phyloP scores from a whole-genome alignment of 2,797 vertebrate species.

The Hozukius guyotensis region DNA sequence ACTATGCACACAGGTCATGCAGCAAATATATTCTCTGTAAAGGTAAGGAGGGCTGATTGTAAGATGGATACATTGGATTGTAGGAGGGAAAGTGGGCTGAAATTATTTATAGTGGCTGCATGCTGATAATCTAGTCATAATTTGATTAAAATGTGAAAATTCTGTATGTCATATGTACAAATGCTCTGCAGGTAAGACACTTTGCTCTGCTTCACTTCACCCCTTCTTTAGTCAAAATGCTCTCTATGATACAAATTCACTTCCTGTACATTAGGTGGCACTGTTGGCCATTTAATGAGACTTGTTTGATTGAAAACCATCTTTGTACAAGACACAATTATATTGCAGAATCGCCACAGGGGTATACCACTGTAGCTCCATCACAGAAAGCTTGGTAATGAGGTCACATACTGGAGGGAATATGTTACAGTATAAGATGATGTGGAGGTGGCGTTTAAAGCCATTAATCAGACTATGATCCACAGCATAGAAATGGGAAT shows the following conservation, averaged over 20 bases:
- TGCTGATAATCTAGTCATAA: neutral
- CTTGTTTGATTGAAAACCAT: neutral
- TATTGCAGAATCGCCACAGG: neutral
- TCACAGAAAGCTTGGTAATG: neutral
- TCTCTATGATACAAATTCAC: neutral
- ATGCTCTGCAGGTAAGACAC: neutral
- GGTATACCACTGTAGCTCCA: neutral
- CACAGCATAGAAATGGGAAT: neutral
- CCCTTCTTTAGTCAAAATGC: too few species aligned
- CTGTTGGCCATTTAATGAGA: slow-evolving; percentile 14
- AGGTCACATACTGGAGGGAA: neutral
- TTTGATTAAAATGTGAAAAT: neutral
- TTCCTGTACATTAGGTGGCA: slow-evolving; percentile 27
- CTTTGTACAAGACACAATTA: neutral
- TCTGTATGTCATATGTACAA: neutral
- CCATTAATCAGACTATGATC: neutral
- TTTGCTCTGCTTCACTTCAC: neutral
- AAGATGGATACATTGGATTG: neutral
- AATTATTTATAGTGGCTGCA: neutral
- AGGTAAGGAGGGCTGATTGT: slow-evolving; percentile 81
- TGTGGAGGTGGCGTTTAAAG: neutral
- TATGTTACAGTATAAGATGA: neutral
- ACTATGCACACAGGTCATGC: slow-evolving; percentile 99
- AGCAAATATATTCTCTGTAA: slow-evolving; percentile 99
- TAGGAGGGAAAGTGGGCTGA: neutral